phyloP scores from a whole-genome alignment of 2,797 vertebrate species.

The Neoniphon sammara region DNA sequence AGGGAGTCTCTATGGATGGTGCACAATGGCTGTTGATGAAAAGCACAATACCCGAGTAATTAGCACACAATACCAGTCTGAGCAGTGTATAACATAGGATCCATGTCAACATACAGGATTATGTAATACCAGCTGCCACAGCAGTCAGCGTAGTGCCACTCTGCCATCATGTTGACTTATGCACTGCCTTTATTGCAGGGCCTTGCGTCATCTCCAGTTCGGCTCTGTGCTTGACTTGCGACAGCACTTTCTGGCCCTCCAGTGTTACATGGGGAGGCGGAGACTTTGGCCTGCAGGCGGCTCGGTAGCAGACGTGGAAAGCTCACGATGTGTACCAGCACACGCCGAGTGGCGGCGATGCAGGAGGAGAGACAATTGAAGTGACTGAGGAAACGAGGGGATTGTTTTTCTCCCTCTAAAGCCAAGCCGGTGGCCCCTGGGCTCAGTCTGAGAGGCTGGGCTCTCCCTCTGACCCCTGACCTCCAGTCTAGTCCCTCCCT shows the following conservation, averaged over 20 bases:
- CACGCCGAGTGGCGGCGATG: not conserved
- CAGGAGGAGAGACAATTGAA: not conserved
- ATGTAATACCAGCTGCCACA: conserved; percentile 71
- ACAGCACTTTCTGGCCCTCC: conserved; percentile 10
- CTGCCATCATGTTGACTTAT: conserved; percentile 54
- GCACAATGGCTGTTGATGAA: conserved; percentile 62
- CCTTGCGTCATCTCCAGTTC: conserved; percentile 63
- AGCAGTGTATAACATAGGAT: conserved; percentile 52
- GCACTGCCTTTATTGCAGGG: conserved; percentile 56
- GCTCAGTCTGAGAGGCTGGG: conserved; percentile 11
- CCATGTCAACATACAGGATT: conserved; percentile 62
- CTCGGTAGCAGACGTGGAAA: conserved; percentile 10
- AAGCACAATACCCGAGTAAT: conserved; percentile 57
- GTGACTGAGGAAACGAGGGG: not conserved
- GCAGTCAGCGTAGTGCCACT: conserved; percentile 34
- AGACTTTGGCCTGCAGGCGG: not conserved
- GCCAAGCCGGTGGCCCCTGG: not conserved
- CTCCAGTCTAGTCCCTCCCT: conserved; percentile 48
- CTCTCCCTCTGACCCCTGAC: conserved; percentile 57
- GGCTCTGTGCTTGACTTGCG: conserved; percentile 10
- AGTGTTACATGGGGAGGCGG: conserved; percentile 1
- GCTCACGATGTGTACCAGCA: conserved; percentile 15
- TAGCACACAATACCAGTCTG: conserved; percentile 57
- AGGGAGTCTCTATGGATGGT: conserved; percentile 43
- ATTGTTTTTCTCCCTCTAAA: conserved; percentile 6